Percentiles rank a stretch among this genome's conserved stretches.
Conservation (phyloP, 1,140 invertebrate species). For the Scaptomyza hsui region DNA sequence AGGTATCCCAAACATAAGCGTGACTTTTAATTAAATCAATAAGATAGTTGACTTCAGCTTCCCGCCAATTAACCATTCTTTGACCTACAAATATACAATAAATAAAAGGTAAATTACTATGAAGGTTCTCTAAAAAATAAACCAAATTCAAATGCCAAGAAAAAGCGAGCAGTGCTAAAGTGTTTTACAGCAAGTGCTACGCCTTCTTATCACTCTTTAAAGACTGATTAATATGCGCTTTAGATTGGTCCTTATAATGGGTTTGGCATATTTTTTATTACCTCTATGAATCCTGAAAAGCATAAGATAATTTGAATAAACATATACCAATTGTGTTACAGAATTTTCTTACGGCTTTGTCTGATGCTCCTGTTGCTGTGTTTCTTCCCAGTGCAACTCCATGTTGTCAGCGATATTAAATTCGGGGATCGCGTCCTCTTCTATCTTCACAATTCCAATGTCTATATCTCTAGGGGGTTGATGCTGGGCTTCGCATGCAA, state of each 20-base stretch:
- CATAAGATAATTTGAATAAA: background rate
- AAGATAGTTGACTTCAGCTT: constrained; percentile 26
- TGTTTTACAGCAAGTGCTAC: too few relatives aligned
- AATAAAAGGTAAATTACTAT: background rate
- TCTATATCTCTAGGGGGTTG: constrained; percentile 1
- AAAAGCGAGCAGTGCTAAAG: background rate
- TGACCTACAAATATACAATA: background rate
- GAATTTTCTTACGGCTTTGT: background rate
- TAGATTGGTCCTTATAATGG: background rate
- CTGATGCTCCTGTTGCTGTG: background rate
- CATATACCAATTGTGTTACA: too few relatives aligned
- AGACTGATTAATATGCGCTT: background rate
- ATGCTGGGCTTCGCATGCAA: background rate
- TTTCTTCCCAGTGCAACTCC: constrained; percentile 14
- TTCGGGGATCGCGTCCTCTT: background rate
- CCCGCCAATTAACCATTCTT: constrained; percentile 22
- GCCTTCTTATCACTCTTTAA: background rate
- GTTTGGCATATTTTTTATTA: background rate
- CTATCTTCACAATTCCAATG: constrained; percentile 16
- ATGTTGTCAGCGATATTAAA: constrained; percentile 8
- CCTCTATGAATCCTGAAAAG: constrained; percentile 19
- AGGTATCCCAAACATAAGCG: constrained; percentile 18
- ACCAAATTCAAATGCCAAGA: background rate
- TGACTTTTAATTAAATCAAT: constrained; percentile 27
- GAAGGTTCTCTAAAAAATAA: too few relatives aligned